Evolutionary conservation across 2,113 vertebrate genomes (phyloP).

Genomic region (Felis catus): DNA sequence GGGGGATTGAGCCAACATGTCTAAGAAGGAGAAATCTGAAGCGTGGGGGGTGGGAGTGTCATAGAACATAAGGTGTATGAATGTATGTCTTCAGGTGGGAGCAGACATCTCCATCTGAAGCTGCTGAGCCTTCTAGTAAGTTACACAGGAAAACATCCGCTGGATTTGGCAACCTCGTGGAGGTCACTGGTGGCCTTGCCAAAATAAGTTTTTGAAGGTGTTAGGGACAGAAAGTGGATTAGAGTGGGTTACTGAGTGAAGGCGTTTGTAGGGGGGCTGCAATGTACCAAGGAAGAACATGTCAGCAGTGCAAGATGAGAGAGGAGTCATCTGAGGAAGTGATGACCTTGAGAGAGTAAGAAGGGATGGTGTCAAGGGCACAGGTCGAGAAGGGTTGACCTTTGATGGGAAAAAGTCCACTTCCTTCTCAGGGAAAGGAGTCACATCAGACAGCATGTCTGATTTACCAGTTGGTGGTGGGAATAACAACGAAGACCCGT

Average conservation of each 20-base stretch:
- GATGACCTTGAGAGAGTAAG: too few relatives aligned
- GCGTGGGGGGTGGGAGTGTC: too few relatives aligned
- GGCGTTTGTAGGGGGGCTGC: not conserved
- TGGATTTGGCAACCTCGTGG: not conserved
- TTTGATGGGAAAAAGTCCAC: not conserved
- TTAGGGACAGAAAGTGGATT: not conserved
- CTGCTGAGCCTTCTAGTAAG: not conserved
- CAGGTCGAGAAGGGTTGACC: accelerated
- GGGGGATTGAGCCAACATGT: not conserved
- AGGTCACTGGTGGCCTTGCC: not conserved
- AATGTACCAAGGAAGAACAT: not conserved
- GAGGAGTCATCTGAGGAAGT: not conserved
- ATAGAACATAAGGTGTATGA: not conserved
- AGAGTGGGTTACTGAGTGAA: not conserved
- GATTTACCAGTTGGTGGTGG: not conserved
- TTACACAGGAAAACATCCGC: not conserved
- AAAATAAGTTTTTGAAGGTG: not conserved
- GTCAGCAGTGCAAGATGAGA: not conserved
- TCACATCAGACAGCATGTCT: too few relatives aligned
- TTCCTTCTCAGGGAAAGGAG: not conserved
- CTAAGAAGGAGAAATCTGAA: not conserved
- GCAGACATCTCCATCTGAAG: not conserved
- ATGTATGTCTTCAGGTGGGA: not conserved
- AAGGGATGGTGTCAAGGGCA: not conserved
- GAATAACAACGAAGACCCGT: not conserved